Evolutionary conservation across 2,113 vertebrate genomes (phyloP).

Genomic region (Ceyx cyanopectus): DNA sequence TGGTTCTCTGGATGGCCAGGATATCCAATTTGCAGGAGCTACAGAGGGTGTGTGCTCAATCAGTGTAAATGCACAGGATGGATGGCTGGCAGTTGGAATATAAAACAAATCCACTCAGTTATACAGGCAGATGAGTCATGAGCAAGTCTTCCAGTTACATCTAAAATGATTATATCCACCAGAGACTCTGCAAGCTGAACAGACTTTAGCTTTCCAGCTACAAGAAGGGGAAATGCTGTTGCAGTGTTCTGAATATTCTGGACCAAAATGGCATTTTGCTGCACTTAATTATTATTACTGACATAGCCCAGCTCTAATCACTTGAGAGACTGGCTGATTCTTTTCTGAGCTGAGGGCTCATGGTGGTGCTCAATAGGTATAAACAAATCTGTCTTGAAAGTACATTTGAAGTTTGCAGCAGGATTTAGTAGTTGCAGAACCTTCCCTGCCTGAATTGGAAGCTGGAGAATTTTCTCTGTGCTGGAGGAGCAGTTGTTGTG

Average conservation of each 20-base stretch:
- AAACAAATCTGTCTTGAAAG: neutral
- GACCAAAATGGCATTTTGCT: neutral
- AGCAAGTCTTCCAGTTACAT: slow-evolving; percentile 34
- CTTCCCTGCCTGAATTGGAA: neutral
- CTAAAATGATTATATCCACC: slow-evolving; percentile 15
- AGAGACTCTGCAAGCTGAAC: slow-evolving; percentile 16
- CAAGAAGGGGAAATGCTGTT: neutral
- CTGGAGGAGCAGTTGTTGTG: neutral
- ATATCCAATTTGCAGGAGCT: slow-evolving; percentile 58
- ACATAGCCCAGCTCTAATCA: neutral
- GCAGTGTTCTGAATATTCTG: neutral
- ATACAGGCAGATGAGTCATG: slow-evolving; percentile 45
- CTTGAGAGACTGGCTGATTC: neutral
- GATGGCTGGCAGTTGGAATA: slow-evolving; percentile 33
- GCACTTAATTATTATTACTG: neutral
- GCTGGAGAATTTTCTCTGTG: neutral
- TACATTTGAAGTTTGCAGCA: neutral
- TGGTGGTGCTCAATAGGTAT: neutral
- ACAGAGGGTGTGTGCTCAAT: neutral
- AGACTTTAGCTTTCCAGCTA: slow-evolving; percentile 3
- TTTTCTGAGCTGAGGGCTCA: neutral
- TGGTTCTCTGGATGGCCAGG: slow-evolving; percentile 21
- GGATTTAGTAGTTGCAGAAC: neutral
- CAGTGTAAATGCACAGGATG: slow-evolving; percentile 42
- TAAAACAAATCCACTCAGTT: slow-evolving; percentile 31